A percentile compares a stretch with the other conserved stretches of the same genome.
Conservation (phyloP, 2,888 invertebrate species). For the Drosophila koepferae region DNA sequence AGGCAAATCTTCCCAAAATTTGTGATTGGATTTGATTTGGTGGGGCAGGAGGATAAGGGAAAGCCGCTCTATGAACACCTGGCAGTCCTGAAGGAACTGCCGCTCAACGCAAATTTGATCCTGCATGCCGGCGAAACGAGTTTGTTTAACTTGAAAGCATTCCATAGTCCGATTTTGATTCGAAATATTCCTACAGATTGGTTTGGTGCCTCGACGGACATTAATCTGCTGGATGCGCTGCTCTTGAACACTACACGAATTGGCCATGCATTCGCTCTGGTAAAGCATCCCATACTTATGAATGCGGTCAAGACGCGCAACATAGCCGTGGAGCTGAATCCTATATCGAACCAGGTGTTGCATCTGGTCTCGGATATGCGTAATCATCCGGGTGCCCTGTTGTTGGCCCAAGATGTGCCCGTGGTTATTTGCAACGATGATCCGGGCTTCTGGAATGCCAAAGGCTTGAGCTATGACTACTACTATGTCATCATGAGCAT, state of each 20-base stretch:
- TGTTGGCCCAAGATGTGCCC: constrained; percentile 87
- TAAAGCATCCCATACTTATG: constrained; percentile 84
- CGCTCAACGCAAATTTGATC: constrained; percentile 86
- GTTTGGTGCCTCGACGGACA: constrained; percentile 86
- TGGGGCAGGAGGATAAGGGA: constrained; percentile 89
- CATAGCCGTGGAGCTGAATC: constrained; percentile 84
- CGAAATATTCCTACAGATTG: constrained; percentile 83
- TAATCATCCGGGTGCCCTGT: constrained; percentile 88
- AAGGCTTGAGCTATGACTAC: constrained; percentile 88
- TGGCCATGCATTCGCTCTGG: constrained; percentile 84
- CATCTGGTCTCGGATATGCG: constrained; percentile 87
- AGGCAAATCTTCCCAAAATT: constrained; percentile 85
- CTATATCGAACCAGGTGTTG: constrained; percentile 85
- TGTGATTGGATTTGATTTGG: constrained; percentile 88
- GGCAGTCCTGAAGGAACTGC: constrained; percentile 66
- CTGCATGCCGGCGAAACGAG: constrained; percentile 90
- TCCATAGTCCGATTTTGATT: not conserved
- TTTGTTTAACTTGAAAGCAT: constrained; percentile 37
- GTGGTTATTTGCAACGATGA: constrained; percentile 89
- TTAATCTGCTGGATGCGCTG: constrained; percentile 86
- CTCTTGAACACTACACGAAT: constrained; percentile 84
- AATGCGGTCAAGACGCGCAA: constrained; percentile 80
- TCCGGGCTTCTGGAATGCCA: constrained; percentile 88
- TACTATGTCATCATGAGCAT: constrained; percentile 89
- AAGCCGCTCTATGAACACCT: constrained; percentile 85